phyloP scores from a whole-genome alignment of 2,113 vertebrate genomes.

The Perca flavescens region DNA sequence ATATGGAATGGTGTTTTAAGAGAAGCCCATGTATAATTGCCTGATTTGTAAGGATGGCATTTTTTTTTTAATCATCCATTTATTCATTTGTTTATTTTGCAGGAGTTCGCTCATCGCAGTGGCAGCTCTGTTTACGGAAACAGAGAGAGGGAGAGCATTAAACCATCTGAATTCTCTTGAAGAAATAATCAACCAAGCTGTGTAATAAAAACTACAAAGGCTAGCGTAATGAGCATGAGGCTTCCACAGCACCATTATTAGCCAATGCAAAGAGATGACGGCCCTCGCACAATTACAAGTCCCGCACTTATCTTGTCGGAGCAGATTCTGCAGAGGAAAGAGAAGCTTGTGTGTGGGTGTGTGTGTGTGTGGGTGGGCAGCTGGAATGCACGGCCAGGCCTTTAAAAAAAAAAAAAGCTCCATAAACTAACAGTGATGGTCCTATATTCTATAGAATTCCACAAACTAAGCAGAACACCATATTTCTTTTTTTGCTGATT shows the following conservation, averaged over 20 bases:
- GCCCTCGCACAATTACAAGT: conserved; percentile 77
- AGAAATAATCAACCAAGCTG: conserved; percentile 71
- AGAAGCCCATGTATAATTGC: conserved; percentile 22
- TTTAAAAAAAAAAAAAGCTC: conserved; percentile 47
- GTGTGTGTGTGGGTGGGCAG: conserved; percentile 19
- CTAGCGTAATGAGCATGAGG: conserved; percentile 72
- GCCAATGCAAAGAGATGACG: conserved; percentile 70
- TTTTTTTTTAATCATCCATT: conserved; percentile 32
- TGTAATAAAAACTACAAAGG: conserved; percentile 75
- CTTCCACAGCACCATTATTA: conserved; percentile 77
- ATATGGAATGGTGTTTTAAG: conserved; percentile 44
- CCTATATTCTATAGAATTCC: conserved; percentile 39
- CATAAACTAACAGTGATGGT: conserved; percentile 55
- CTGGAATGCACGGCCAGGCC: conserved; percentile 19
- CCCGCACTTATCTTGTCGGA: conserved; percentile 78
- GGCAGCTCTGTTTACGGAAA: conserved; percentile 62
- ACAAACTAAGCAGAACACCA: conserved; percentile 35
- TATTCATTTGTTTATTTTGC: conserved; percentile 63
- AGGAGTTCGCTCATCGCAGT: conserved; percentile 15
- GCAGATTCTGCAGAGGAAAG: conserved; percentile 72
- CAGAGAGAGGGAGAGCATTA: conserved; percentile 57
- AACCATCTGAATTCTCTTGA: conserved; percentile 66
- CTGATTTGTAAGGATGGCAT: conserved; percentile 20
- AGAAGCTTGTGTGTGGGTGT: conserved; percentile 31
- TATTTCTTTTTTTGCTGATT: conserved; percentile 31